Evolutionary conservation across 2,797 vertebrate species (phyloP).

Genomic region (Antrozous pallidus): DNA sequence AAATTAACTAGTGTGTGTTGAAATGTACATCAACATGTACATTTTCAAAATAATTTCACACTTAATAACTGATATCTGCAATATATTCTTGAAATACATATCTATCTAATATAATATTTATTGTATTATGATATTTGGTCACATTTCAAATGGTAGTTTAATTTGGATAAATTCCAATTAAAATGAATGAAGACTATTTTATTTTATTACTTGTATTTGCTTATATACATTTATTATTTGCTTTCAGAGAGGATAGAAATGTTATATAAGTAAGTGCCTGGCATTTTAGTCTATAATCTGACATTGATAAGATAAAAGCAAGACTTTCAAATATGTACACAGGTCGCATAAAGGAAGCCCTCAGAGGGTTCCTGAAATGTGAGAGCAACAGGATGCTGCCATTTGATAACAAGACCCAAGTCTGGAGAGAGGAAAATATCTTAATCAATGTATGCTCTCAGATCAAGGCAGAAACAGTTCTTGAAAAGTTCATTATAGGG

Average conservation of each 20-base stretch:
- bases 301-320: constrained; percentile 53
- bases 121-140: too few relatives aligned
- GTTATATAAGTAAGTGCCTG: background rate
- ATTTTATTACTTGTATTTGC: background rate
- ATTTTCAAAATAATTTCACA: constrained; percentile 43
- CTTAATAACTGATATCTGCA: background rate
- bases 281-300: constrained; percentile 43
- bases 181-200: background rate
- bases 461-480: background rate
- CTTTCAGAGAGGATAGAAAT: constrained; percentile 34
- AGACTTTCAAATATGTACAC: background rate
- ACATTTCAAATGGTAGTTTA: background rate
- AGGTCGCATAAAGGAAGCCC: background rate
- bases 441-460: background rate
- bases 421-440: background rate
- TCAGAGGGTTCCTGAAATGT: background rate
- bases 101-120: background rate
- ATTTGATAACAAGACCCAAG: background rate
- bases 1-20: background rate
- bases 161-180: constrained; percentile 42
- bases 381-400: background rate
- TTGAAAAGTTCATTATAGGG: background rate
- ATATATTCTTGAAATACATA: background rate
- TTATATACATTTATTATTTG: constrained; percentile 40
- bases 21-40: background rate